Evolutionary conservation across 2,113 vertebrate species (phyloP), one percentile per base, ranked within the genome.

Genomic region (Eretmochelys imbricata): DNA sequence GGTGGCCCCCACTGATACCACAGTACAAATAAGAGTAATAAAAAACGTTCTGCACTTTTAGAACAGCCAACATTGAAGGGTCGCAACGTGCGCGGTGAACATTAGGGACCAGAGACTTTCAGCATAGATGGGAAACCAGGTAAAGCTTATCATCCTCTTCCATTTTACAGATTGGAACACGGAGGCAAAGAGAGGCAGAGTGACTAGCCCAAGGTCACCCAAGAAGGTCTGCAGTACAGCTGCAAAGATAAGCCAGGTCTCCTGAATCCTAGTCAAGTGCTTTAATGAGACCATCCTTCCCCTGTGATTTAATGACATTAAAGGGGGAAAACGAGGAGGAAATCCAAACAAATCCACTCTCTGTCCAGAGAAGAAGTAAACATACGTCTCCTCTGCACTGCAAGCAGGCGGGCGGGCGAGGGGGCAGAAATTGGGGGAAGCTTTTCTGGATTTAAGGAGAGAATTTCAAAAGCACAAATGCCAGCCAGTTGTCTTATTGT

Each of bases 11-110:
- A 13, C 3, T 13, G 29, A 79, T 80, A 5, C 2, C 0, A 14
- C 62, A 3, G 31, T 42, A 59, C 79, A 80, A 53, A 25, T 14
- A 1, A 19, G 49, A 3, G 80, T 49, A 65, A 1, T 62, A 62
- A 5, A 29, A 59, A 65, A 49, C 0, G 13, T 82, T 14, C 85
- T 20, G 85, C 24, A 5, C 46, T 50, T 57, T 1, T 2, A 2
- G 3, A 2, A 75, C 25, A 3, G 1, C 48, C 0, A 0, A 3
- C 0, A 6, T 12, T 1, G 2, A 59, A 42, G 50, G 49, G 2
- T 8, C 0, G 1, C 2, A 8, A 9, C 0, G 0, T 8, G 22
- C 75, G 10, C 5, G 2, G 1, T 31, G 22, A 35, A 25, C 12
- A 0, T 10, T 9, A 5, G 1, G 31, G 22, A 35, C 31, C 12